These are phyloP conservation scores for Lagria hirta DNA, from an alignment of 2,888 invertebrate genomes.

Conservation along the genomic window DNA sequence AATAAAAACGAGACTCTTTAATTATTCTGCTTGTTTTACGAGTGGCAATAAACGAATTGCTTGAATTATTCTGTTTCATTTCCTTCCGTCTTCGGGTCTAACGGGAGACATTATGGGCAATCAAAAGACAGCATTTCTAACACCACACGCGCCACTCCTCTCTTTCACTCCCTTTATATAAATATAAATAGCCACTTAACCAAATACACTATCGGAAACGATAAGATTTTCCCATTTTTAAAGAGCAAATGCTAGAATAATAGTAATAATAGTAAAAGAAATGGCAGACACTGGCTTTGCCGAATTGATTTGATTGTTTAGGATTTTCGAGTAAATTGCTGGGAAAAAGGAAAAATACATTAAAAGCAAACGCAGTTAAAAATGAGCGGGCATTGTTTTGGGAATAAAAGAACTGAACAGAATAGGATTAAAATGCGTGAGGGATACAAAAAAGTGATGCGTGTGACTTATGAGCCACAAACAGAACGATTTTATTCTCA, in stretches of 20 bases:
- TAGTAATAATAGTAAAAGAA: no score
- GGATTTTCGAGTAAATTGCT: slow-evolving; percentile 36
- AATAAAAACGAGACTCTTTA: slow-evolving; percentile 41
- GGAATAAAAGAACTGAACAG: slow-evolving; percentile 32
- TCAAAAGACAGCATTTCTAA: slow-evolving; percentile 42
- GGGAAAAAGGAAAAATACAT: slow-evolving; percentile 33
- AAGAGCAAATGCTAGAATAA: not conserved
- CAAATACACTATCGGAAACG: slow-evolving; percentile 13
- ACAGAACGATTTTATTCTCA: no score
- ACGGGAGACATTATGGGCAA: slow-evolving; percentile 44
- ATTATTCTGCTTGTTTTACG: slow-evolving; percentile 46
- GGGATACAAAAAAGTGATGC: slow-evolving; percentile 19
- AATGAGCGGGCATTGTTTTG: slow-evolving; percentile 34
- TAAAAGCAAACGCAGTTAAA: slow-evolving; percentile 33
- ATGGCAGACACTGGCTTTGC: not conserved
- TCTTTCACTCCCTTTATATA: slow-evolving; percentile 20
- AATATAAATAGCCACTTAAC: slow-evolving; percentile 22
- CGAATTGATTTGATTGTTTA: not conserved
- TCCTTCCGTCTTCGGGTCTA: slow-evolving; percentile 42
- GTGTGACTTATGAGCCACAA: slow-evolving; percentile 22
- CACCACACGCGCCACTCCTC: slow-evolving; percentile 25
- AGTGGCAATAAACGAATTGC: slow-evolving; percentile 45
- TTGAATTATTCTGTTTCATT: slow-evolving; percentile 44
- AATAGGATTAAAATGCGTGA: slow-evolving; percentile 22
- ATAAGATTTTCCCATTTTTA: slow-evolving; percentile 12